Percentiles rank a stretch among this genome's conserved stretches.
Conservation (phyloP, 2,113 vertebrate species). For the Amazona guildingii region DNA sequence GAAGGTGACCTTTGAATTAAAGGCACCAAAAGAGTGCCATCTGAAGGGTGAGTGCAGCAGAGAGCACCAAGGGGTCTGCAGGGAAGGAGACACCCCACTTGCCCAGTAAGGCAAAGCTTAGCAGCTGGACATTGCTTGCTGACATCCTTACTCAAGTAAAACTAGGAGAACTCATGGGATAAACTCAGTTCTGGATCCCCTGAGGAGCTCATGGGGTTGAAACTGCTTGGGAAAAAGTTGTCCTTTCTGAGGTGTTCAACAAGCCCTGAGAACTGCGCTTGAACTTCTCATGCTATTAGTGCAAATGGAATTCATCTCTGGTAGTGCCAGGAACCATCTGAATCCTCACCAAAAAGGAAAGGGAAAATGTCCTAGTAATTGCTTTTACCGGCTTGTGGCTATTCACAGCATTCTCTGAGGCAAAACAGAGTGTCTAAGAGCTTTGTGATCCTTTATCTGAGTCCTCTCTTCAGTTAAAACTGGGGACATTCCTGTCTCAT, state of each 20-base stretch:
- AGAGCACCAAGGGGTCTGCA: background rate
- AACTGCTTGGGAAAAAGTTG: background rate
- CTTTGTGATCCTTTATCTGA: background rate
- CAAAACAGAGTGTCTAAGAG: background rate
- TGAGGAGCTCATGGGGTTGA: background rate
- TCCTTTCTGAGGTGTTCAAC: background rate
- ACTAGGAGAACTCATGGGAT: background rate
- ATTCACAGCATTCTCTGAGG: background rate
- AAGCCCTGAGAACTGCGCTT: background rate
- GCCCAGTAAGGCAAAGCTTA: background rate
- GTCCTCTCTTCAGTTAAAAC: background rate
- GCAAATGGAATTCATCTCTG: rapidly evolving
- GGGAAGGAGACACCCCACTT: background rate
- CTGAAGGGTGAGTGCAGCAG: background rate
- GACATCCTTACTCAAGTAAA: background rate
- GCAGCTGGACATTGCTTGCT: background rate
- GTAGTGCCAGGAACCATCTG: background rate
- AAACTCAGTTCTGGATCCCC: background rate
- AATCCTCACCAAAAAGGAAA: background rate
- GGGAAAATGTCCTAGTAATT: background rate
- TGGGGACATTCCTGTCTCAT: background rate
- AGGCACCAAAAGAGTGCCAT: background rate
- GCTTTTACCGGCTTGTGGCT: background rate
- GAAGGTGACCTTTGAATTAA: background rate
- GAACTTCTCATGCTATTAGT: background rate